Base-by-base conservation (phyloP, 2,888 invertebrate species). In the Cerastis leucographa region DNA sequence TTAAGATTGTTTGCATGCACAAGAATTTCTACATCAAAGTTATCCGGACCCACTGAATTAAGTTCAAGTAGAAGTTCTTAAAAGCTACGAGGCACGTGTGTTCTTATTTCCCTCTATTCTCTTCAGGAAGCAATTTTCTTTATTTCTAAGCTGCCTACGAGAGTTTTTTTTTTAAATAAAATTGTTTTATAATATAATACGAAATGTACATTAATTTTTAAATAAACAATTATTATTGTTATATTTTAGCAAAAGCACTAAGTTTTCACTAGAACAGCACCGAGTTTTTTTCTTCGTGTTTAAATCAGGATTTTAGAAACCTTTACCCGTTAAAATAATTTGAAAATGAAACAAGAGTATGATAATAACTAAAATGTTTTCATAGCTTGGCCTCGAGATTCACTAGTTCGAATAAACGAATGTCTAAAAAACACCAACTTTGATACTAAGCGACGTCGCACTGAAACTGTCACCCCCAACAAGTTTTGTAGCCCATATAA, bases 401-500 rank as follows among this genome's bases (percentile, higher is more conserved):
- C 35, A 49, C 22, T 35, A 56, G 49, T 64, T 22, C 6, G 35
- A 80, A 46, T 25, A 42, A 49, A 65, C 3, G 2, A 29, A 42
- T 65, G 42, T 64, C 49, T 65, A 12, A 49, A 68, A 56, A 82
- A 64, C n/a, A 59, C 2, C 12, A 67, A 65, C 29, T 65, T 68
- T 61, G n/a, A 25, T 40, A 67, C n/a, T 40, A 40, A 69, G 46
- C 35, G 44, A 66, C 29, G 22, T 49, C 40, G 17, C 65, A 42
- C 19, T 62, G 40, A 56, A 72, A 56, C 42, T 65, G 49, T 51
- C 44, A 11, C 65, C 44, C 68, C 25, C n/a, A 25, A 46, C 8
- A 67, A 66, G 42, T 83, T 69, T 68, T 74, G 70, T 59, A 54
- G 66, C 22, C 22, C 70, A 78, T 71, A 73, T 74, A 78, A 78